Conservation (phyloP, 37 sponge, comb jelly and placozoan genomes). For the Cliona cf. orientalis region DNA sequence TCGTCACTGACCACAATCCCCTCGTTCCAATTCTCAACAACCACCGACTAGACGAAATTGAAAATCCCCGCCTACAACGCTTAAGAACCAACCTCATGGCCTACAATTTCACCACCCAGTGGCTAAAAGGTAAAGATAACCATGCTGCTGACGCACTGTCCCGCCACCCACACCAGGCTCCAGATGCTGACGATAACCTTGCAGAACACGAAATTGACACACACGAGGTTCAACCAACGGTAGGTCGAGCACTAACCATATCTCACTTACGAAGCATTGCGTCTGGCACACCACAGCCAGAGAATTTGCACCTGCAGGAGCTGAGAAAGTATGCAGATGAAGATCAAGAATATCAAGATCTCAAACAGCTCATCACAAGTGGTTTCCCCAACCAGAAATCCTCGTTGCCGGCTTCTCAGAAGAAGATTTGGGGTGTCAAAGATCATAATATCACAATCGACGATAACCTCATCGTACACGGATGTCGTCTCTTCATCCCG, state of each 20-base stretch:
- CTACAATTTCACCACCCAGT: conserved; percentile 44
- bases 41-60: conserved; percentile 53
- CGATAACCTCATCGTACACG: conserved; percentile 32
- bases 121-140: conserved; percentile 40
- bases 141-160: conserved; percentile 47
- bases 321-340: conserved; percentile 20
- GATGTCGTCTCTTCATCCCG: conserved; percentile 40
- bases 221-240: not conserved
- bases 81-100: conserved; percentile 28
- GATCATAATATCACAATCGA: conserved; percentile 28
- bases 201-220: conserved; percentile 17
- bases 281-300: not conserved
- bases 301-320: conserved; percentile 31
- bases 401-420: not conserved
- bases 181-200: conserved; percentile 15
- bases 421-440: conserved; percentile 19
- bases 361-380: conserved; percentile 6
- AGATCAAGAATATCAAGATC: conserved; percentile 30
- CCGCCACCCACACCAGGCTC: conserved; percentile 1
- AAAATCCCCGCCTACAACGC: conserved; percentile 61
- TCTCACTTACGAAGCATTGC: not conserved
- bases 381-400: conserved; percentile 37
- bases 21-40: conserved; percentile 54
- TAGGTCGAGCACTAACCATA: not conserved
- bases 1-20: conserved; percentile 55